Conservation (phyloP, 2,113 vertebrate genomes). For the Zosterops japonicus region DNA sequence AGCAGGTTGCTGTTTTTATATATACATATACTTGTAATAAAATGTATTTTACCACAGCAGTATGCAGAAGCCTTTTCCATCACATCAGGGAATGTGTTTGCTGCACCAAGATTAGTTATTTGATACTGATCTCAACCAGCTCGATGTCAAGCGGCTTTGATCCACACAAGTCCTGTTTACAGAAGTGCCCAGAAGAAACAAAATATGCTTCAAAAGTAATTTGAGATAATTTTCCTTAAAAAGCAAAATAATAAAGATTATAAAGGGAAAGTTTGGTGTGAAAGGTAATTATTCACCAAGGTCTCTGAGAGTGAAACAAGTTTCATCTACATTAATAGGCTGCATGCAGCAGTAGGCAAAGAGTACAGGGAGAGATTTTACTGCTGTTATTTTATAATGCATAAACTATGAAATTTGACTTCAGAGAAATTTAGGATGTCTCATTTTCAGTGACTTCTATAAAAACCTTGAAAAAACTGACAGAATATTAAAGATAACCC, state of each 20-base stretch:
- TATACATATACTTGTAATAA: not conserved
- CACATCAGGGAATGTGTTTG: not conserved
- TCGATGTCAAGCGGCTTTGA: not conserved
- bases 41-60: not conserved
- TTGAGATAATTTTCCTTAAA: not conserved
- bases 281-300: not conserved
- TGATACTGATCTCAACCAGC: not conserved
- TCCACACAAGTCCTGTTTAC: not conserved
- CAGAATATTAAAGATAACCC: not conserved
- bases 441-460: not conserved
- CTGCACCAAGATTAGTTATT: not conserved
- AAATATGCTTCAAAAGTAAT: constrained; percentile 18
- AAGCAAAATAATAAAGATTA: not conserved
- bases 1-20: not conserved
- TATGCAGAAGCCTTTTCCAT: not conserved
- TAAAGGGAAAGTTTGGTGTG: not conserved
- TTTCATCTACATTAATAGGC: not conserved
- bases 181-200: not conserved
- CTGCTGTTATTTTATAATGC: not conserved
- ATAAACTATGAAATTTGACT: constrained; percentile 8
- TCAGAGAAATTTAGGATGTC: not conserved
- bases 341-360: not conserved
- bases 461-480: not conserved
- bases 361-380: not conserved
- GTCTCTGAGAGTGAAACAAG: not conserved